phyloP scores from a whole-genome alignment of 2,113 vertebrate genomes.

The Myxocyprinus asiaticus region DNA sequence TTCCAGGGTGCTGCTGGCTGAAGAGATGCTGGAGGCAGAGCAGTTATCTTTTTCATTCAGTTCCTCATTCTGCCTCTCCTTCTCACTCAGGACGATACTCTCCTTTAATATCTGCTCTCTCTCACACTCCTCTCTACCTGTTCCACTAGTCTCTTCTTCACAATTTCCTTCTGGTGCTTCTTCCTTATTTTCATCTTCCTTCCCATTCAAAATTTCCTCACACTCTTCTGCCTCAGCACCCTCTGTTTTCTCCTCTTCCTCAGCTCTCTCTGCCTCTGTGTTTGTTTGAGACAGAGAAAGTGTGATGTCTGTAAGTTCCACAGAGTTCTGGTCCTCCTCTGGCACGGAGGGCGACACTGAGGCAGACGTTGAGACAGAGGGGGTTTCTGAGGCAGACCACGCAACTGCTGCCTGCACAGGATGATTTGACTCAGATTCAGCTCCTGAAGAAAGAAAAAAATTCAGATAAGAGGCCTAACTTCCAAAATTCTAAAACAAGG shows the following conservation, averaged over 20 bases:
- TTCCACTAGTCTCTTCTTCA: slow-evolving; percentile 60
- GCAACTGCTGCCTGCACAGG: slow-evolving; percentile 52
- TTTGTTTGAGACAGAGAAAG: slow-evolving; percentile 37
- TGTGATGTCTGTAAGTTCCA: slow-evolving; percentile 30
- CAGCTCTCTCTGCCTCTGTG: slow-evolving; percentile 24
- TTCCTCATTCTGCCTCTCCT: slow-evolving; percentile 95
- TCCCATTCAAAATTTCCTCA: slow-evolving; percentile 44
- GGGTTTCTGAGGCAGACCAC: slow-evolving; percentile 39
- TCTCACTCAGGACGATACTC: slow-evolving; percentile 86
- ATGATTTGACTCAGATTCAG: slow-evolving; percentile 69
- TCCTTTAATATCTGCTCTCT: slow-evolving; percentile 80
- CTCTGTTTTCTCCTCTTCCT: slow-evolving; percentile 45
- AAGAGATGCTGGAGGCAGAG: slow-evolving; percentile 97
- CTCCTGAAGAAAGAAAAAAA: slow-evolving; percentile 72
- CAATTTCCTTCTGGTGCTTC: slow-evolving; percentile 50
- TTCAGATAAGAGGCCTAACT: neutral
- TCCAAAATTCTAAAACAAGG: neutral
- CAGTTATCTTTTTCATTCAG: slow-evolving; percentile 98
- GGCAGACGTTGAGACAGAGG: slow-evolving; percentile 13
- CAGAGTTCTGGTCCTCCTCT: slow-evolving; percentile 54
- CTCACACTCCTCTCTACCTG: slow-evolving; percentile 73
- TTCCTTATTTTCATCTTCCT: slow-evolving; percentile 45
- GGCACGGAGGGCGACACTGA: slow-evolving; percentile 43
- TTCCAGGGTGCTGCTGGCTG: slow-evolving; percentile 96
- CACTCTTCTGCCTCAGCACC: slow-evolving; percentile 31